These are phyloP conservation scores for Ylistrum balloti DNA, from an alignment of 1,140 invertebrate species.

Conservation along the genomic window DNA sequence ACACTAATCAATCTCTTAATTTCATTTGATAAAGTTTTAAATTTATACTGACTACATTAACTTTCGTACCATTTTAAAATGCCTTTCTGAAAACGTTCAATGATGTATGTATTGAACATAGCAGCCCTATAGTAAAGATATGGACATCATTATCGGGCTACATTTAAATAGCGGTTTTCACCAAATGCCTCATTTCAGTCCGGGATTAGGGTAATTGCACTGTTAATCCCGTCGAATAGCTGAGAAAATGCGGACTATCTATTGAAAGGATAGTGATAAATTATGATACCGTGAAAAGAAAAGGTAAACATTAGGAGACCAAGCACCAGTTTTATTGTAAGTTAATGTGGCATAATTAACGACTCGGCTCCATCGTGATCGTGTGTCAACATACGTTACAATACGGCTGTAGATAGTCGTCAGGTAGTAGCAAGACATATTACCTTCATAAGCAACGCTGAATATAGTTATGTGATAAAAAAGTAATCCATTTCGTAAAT, in stretches of 20 bases:
- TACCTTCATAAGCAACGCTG: constrained; percentile 25
- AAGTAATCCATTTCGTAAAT: constrained; percentile 11
- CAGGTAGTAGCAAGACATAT: background rate
- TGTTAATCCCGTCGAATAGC: constrained; percentile 37
- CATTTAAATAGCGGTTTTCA: constrained; percentile 14
- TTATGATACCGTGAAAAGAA: constrained; percentile 34
- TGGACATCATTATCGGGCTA: constrained; percentile 38
- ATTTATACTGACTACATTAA: constrained; percentile 9
- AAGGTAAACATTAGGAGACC: constrained; percentile 27
- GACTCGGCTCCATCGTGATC: background rate
- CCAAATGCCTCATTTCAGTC: constrained; percentile 32
- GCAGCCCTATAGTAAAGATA: background rate
- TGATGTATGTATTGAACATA: constrained; percentile 8
- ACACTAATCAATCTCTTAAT: constrained; percentile 18
- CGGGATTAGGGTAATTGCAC: constrained; percentile 32
- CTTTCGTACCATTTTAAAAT: constrained; percentile 15
- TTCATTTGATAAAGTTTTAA: background rate
- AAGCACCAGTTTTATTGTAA: constrained; percentile 31
- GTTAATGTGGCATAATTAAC: constrained; percentile 39
- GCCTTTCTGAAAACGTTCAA: constrained; percentile 17
- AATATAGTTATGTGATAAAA: constrained; percentile 36
- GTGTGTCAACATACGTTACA: constrained; percentile 10
- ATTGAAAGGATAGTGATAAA: constrained; percentile 11
- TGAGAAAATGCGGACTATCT: constrained; percentile 33
- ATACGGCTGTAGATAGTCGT: constrained; percentile 15